These are phyloP conservation scores for Apis mellifera DNA, from an alignment of 1,140 invertebrate species.

Conservation along the genomic window Amel_HAv3.1 CM009944.2:1330001-1330500, in stretches of 20 bases:
- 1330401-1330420: constrained; percentile 73
- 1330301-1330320: constrained; percentile 58
- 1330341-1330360: constrained; percentile 56
- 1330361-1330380: constrained; percentile 71
- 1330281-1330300: constrained; percentile 51
- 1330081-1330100: too few relatives aligned
- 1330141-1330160: too few relatives aligned
- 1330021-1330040: too few relatives aligned
- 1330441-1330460: neutral
- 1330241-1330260: neutral
- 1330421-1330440: constrained; percentile 64
- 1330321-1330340: constrained; percentile 53
- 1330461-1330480: neutral
- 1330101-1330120: too few relatives aligned
- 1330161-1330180: too few relatives aligned
- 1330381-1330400: constrained; percentile 80
- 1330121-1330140: too few relatives aligned
- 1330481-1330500: constrained; percentile 37
- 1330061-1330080: too few relatives aligned
- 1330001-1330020: too few relatives aligned
- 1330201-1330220: too few relatives aligned
- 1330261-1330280: neutral
- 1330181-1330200: too few relatives aligned
- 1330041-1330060: too few relatives aligned
- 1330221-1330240: constrained; percentile 2